These are phyloP conservation scores for Typhlomys cinereus DNA, from an alignment of 2,113 vertebrate species.

Conservation along the genomic window DNA sequence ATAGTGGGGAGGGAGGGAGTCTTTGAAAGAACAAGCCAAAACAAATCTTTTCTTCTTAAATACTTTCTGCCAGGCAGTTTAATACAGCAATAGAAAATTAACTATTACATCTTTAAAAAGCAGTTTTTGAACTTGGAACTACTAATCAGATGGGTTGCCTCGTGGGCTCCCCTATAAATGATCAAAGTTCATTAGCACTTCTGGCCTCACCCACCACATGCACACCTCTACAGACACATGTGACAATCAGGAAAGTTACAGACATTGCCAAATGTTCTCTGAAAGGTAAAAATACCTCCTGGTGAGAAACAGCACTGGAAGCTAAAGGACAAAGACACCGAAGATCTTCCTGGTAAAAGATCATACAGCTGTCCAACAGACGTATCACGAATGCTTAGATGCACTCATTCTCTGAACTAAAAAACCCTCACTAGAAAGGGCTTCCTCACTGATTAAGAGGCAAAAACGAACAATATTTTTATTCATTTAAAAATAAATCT, in stretches of 20 bases:
- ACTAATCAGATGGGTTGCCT: not conserved
- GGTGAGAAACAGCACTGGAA: not conserved
- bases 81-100: not conserved
- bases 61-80: not conserved
- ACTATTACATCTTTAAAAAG: not conserved
- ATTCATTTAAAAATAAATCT: slow-evolving; percentile 11
- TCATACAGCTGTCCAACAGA: not conserved
- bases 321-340: not conserved
- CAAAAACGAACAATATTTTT: not conserved
- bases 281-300: not conserved
- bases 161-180: not conserved
- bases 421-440: not conserved
- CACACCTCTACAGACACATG: not conserved
- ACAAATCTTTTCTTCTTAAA: not conserved
- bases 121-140: not conserved
- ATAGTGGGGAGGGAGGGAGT: not conserved
- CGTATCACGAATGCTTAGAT: not conserved
- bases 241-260: not conserved
- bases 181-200: not conserved
- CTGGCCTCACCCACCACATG: not conserved
- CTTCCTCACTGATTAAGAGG: not conserved
- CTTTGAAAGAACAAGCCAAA: not conserved
- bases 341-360: not conserved
- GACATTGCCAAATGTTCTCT: not conserved
- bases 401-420: not conserved